Percentiles rank a stretch among this genome's conserved stretches.
Conservation (phyloP, 2,113 vertebrate species). For the Cyprinodon variegatus region DNA sequence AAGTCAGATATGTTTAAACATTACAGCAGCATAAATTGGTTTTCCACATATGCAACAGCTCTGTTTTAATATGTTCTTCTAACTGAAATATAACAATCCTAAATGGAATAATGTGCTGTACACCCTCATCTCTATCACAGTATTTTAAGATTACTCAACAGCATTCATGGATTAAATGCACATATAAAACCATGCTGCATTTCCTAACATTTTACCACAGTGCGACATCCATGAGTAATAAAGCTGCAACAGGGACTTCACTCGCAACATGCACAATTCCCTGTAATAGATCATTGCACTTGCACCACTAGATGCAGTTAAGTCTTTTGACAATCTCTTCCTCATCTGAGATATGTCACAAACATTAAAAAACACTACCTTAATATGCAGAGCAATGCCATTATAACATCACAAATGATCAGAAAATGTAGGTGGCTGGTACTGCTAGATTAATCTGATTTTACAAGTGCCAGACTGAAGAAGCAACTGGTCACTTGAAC, state of each 20-base stretch:
- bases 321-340: background rate
- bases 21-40: conserved; percentile 10
- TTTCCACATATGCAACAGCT: conserved; percentile 3
- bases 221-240: too few species aligned
- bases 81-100: background rate
- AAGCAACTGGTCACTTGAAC: conserved; percentile 45
- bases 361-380: too few species aligned
- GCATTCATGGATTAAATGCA: too few species aligned
- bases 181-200: too few species aligned
- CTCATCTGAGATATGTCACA: background rate
- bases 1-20: conserved; percentile 14
- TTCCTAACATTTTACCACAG: too few species aligned
- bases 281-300: background rate
- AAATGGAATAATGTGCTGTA: too few species aligned
- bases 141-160: too few species aligned
- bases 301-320: background rate
- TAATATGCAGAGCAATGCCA: background rate
- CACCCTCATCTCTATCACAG: too few species aligned
- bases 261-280: background rate
- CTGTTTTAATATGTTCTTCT: background rate
- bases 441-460: conserved; percentile 26
- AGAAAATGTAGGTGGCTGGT: background rate
- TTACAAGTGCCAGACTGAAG: conserved; percentile 25
- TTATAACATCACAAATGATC: conserved; percentile 19
- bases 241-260: too few species aligned